Conservation (phyloP, 2,797 vertebrate species). For the Allobates femoralis region DNA sequence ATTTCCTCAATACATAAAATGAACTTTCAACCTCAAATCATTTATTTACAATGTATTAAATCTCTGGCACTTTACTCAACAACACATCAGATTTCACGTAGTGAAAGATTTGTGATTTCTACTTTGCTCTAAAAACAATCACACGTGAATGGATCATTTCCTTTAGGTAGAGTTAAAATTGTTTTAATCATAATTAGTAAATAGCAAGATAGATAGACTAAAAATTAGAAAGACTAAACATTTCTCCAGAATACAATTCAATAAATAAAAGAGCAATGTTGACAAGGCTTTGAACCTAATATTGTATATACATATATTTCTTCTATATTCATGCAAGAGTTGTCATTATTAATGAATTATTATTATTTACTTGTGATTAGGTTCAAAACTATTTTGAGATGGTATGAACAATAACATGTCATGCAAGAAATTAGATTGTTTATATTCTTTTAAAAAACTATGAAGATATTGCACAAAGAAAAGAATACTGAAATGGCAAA, state of each 20-base stretch:
- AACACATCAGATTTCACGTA: neutral
- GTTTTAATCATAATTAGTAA: neutral
- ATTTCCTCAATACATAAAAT: neutral
- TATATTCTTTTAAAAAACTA: neutral
- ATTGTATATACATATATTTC: neutral
- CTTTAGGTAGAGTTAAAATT: neutral
- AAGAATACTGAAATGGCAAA: neutral
- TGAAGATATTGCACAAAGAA: neutral
- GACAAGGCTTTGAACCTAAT: neutral
- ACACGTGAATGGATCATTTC: neutral
- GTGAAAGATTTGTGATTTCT: conserved; percentile 3
- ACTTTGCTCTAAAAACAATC: conserved; percentile 4
- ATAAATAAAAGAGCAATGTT: neutral
- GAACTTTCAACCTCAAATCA: neutral
- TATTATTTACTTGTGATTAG: no score
- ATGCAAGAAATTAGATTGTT: neutral
- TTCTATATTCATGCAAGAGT: neutral
- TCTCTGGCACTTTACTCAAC: neutral
- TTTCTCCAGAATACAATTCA: neutral
- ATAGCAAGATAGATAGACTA: neutral
- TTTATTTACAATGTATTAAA: neutral
- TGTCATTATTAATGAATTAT: no score
- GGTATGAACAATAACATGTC: neutral
- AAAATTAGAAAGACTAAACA: neutral
- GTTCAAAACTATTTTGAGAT: neutral